Percentiles rank a stretch among this genome's conserved stretches.
phyloP scores from a whole-genome alignment of 1,140 invertebrate genomes.

The Apocrypta bakeri region DNA sequence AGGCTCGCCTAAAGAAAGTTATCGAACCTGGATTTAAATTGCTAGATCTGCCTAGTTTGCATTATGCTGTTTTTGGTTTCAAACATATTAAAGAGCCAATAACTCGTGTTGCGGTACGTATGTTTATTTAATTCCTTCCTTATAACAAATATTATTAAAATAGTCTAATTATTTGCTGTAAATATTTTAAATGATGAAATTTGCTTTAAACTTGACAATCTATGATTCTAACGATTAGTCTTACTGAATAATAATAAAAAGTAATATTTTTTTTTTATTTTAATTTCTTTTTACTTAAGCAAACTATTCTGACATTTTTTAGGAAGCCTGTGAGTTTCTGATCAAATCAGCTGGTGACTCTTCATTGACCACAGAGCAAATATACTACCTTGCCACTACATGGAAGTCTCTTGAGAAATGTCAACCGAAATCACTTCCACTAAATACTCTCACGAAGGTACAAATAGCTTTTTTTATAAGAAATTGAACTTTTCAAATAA shows the following conservation, averaged over 20 bases:
- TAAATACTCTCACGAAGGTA: slow-evolving; percentile 64
- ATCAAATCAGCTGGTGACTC: slow-evolving; percentile 65
- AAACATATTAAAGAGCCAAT: slow-evolving; percentile 73
- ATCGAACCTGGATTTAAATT: slow-evolving; percentile 75
- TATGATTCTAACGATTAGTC: slow-evolving; percentile 72
- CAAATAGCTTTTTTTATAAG: slow-evolving; percentile 28
- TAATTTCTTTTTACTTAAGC: not conserved
- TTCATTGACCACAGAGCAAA: slow-evolving; percentile 71
- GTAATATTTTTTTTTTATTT: slow-evolving; percentile 9
- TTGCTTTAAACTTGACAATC: slow-evolving; percentile 58
- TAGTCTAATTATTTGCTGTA: not conserved
- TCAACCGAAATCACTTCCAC: slow-evolving; percentile 62
- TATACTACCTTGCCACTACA: slow-evolving; percentile 75
- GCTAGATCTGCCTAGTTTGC: slow-evolving; percentile 72
- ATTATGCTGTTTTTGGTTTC: slow-evolving; percentile 77
- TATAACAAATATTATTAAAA: not conserved
- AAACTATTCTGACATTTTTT: slow-evolving; percentile 49
- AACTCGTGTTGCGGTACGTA: slow-evolving; percentile 73
- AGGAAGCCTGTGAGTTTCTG: slow-evolving; percentile 77
- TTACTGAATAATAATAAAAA: slow-evolving; percentile 63
- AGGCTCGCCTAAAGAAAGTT: slow-evolving; percentile 74
- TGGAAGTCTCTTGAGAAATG: slow-evolving; percentile 74
- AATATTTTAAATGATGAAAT: slow-evolving; percentile 63
- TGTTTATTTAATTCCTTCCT: slow-evolving; percentile 37
- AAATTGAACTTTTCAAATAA: slow-evolving; percentile 19